Conservation (phyloP, 2,888 invertebrate species). For the Calliphora vomitoria region DNA sequence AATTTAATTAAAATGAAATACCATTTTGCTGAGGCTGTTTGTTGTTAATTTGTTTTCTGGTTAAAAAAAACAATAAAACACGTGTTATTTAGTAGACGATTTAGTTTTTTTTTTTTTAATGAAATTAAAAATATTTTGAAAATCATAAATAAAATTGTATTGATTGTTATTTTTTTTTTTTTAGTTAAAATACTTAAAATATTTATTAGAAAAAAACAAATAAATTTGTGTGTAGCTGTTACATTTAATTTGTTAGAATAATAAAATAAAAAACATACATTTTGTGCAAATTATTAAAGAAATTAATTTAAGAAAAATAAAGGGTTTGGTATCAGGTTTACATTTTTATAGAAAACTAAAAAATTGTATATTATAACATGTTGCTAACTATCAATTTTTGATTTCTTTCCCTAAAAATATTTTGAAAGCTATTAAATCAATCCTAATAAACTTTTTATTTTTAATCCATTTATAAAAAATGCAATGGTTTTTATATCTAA, state of each 20-base stretch:
- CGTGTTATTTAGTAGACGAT: constrained; percentile 42
- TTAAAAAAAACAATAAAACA: constrained; percentile 69
- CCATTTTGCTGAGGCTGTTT: not conserved
- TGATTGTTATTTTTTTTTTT: constrained; percentile 23
- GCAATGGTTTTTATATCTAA: no score
- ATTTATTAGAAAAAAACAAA: constrained; percentile 24
- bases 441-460: no score
- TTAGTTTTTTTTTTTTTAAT: not conserved
- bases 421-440: not conserved
- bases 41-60: constrained; percentile 36
- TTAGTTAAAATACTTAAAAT: not conserved
- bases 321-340: no score
- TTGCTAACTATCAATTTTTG: no score
- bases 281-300: constrained; percentile 49
- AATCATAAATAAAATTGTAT: constrained; percentile 43
- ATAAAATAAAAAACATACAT: not conserved
- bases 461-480: no score
- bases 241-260: constrained; percentile 7
- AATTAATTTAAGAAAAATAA: constrained; percentile 47
- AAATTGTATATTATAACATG: no score
- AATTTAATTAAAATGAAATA: not conserved
- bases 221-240: not conserved
- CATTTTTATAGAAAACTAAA: no score
- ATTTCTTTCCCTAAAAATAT: not conserved
- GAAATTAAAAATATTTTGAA: constrained; percentile 2